These are phyloP conservation scores for Dicyrtoma fusca DNA, from an alignment of 2,888 invertebrate genomes.

Conservation along the genomic window DNA sequence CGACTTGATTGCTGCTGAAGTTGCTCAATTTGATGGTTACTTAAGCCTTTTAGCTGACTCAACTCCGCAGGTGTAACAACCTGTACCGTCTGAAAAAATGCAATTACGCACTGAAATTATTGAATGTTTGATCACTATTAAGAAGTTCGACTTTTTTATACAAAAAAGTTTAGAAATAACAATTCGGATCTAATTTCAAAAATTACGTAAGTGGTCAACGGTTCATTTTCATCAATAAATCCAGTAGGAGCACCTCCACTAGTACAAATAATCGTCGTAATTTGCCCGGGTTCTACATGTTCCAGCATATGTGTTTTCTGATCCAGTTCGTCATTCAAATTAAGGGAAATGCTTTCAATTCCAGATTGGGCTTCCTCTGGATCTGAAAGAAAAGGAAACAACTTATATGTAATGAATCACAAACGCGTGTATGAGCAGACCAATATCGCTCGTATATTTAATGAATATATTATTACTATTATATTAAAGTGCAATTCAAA, in stretches of 20 bases:
- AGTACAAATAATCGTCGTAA: constrained; percentile 27
- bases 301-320: constrained; percentile 1
- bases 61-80: constrained; percentile 19
- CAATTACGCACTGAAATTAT: constrained; percentile 1
- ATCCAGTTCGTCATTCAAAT: background rate
- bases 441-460: background rate
- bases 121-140: too few species aligned
- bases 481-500: too few species aligned
- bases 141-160: background rate
- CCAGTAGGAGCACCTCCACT: constrained; percentile 6
- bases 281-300: constrained; percentile 9
- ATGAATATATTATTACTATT: too few species aligned
- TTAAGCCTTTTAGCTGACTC: background rate
- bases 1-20: constrained; percentile 17
- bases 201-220: constrained; percentile 24
- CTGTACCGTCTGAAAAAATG: constrained; percentile 14
- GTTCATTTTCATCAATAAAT: constrained; percentile 9
- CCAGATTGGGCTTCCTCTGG: background rate
- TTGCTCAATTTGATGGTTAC: constrained; percentile 4
- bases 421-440: background rate
- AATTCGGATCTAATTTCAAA: too few species aligned
- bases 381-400: background rate
- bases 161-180: too few species aligned
- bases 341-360: background rate
- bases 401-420: background rate